Conservation (phyloP, 2,888 invertebrate genomes). For the Chloroclystis v-ata region DNA sequence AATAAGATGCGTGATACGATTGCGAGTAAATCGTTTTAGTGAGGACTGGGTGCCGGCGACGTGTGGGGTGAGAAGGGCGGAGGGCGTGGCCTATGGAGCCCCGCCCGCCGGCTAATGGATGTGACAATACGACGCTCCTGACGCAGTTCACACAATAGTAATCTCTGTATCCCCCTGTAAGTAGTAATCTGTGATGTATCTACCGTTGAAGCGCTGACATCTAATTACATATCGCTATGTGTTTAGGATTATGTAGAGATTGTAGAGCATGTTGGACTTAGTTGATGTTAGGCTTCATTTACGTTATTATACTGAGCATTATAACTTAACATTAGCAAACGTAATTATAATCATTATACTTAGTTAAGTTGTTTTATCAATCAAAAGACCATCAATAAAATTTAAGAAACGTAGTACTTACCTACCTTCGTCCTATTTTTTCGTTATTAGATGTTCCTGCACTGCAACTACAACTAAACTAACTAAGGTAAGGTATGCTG, state of each 20-base stretch:
- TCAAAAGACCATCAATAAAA: too few species aligned
- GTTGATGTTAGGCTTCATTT: too few species aligned
- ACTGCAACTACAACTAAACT: too few species aligned
- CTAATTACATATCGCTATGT: slow-evolving; percentile 13
- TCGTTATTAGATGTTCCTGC: too few species aligned
- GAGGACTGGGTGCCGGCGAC: slow-evolving; percentile 36
- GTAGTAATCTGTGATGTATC: slow-evolving; percentile 41
- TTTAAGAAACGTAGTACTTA: too few species aligned
- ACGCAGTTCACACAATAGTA: slow-evolving; percentile 56
- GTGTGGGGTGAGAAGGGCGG: slow-evolving; percentile 43
- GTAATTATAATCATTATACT: too few species aligned
- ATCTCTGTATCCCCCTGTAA: slow-evolving; percentile 65
- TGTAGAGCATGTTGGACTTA: not conserved
- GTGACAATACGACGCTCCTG: slow-evolving; percentile 74
- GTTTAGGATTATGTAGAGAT: too few species aligned
- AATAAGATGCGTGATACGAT: slow-evolving; percentile 65
- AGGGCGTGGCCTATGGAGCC: slow-evolving; percentile 51
- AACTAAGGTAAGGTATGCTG: too few species aligned
- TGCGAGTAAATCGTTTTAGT: slow-evolving; percentile 68
- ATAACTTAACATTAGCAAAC: too few species aligned
- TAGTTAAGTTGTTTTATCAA: too few species aligned
- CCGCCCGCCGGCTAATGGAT: slow-evolving; percentile 70
- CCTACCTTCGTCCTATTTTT: too few species aligned
- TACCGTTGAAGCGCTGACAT: slow-evolving; percentile 15
- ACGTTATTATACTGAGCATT: too few species aligned